Evolutionary conservation across 2,113 vertebrate genomes (phyloP).

Genomic region (Porphyrio hochstetteri): DNA sequence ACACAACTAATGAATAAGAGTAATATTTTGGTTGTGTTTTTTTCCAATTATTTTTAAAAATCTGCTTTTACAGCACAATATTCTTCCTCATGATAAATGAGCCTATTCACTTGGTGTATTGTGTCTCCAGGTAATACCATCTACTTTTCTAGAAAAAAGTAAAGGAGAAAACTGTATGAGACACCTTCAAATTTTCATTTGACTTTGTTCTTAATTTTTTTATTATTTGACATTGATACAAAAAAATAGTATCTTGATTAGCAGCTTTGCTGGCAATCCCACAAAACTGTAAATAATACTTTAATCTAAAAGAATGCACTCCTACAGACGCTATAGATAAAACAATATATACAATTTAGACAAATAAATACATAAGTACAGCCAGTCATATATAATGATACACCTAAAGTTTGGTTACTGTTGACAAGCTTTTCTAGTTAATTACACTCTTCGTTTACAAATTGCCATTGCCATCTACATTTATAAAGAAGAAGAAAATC

Average conservation of each 20-base stretch:
- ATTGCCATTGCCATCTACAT: slow-evolving; percentile 58
- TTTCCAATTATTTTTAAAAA: slow-evolving; percentile 27
- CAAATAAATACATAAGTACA: slow-evolving; percentile 85
- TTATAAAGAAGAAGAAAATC: slow-evolving; percentile 53
- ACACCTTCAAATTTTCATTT: slow-evolving; percentile 30
- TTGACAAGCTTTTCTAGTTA: slow-evolving; percentile 74
- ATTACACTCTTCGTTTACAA: slow-evolving; percentile 76
- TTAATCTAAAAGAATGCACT: slow-evolving; percentile 79
- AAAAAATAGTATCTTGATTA: slow-evolving; percentile 82
- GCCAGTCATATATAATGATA: slow-evolving; percentile 77
- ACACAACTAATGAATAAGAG: neutral
- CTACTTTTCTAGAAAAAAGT: slow-evolving; percentile 59
- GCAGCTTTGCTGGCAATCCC: slow-evolving; percentile 79
- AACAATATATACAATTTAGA: slow-evolving; percentile 82
- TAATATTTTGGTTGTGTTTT: slow-evolving; percentile 54
- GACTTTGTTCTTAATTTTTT: slow-evolving; percentile 28
- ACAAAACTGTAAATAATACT: slow-evolving; percentile 78
- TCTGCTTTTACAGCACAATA: slow-evolving; percentile 56
- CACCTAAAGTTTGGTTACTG: slow-evolving; percentile 72
- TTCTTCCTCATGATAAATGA: slow-evolving; percentile 53
- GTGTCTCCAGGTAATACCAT: slow-evolving; percentile 48
- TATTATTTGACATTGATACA: slow-evolving; percentile 78
- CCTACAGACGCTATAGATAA: slow-evolving; percentile 77
- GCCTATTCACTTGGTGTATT: slow-evolving; percentile 5
- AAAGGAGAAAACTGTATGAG: slow-evolving; percentile 53